Conservation (phyloP, 2,888 invertebrate genomes). For the Harpalus rubripes region DNA sequence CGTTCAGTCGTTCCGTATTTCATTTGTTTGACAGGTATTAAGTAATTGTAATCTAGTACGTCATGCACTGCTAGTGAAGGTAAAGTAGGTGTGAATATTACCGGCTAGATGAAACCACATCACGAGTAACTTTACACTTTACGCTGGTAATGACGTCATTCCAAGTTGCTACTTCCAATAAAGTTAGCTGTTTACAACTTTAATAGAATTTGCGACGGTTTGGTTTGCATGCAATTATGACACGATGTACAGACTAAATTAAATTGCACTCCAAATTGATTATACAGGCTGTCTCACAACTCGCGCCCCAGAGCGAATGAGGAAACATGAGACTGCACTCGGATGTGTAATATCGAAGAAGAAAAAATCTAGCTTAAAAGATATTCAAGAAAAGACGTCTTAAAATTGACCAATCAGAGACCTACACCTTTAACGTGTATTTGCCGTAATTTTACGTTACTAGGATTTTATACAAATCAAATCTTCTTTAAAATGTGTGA, state of each 20-base stretch:
- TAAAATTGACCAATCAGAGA: too few relatives aligned
- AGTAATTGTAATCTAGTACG: conserved; percentile 45
- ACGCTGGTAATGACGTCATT: conserved; percentile 34
- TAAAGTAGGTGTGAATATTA: conserved; percentile 47
- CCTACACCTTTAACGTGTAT: too few relatives aligned
- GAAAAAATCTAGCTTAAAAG: too few relatives aligned
- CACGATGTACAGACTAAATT: neutral
- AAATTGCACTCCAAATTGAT: too few relatives aligned
- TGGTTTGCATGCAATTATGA: conserved; percentile 16
- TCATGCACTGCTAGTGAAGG: conserved; percentile 35
- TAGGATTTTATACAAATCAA: too few relatives aligned
- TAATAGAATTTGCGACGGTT: conserved; percentile 10
- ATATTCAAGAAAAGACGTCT: too few relatives aligned
- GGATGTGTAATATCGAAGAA: too few relatives aligned
- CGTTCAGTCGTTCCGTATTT: conserved; percentile 47
- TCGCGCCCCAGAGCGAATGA: too few relatives aligned
- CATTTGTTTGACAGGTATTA: conserved; percentile 46
- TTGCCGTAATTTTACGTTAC: too few relatives aligned
- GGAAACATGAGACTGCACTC: too few relatives aligned
- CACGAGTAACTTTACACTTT: conserved; percentile 34
- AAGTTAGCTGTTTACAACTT: conserved; percentile 14
- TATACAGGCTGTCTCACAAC: too few relatives aligned
- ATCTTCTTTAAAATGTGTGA: too few relatives aligned
- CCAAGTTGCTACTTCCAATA: neutral
- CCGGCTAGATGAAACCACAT: conserved; percentile 22